Percentiles rank a stretch among this genome's conserved stretches.
phyloP scores from a whole-genome alignment of 2,113 vertebrate genomes.

The Corvus hawaiiensis region DNA sequence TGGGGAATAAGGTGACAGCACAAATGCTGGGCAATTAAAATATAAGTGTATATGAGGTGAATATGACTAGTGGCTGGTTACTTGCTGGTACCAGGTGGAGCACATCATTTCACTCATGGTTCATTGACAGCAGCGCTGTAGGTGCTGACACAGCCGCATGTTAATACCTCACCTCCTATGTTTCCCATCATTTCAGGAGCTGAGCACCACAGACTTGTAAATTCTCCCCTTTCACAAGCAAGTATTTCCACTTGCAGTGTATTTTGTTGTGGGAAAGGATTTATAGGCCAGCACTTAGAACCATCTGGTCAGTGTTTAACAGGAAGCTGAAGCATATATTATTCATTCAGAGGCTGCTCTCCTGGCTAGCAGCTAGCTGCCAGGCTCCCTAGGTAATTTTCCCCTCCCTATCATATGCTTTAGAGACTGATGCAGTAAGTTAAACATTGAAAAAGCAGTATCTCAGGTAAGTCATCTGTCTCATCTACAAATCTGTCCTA shows the following conservation, averaged over 20 bases:
- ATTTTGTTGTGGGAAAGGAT: not conserved
- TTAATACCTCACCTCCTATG: not conserved
- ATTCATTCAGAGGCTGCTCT: not conserved
- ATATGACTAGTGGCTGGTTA: not conserved
- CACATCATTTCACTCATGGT: not conserved
- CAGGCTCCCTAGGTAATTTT: not conserved
- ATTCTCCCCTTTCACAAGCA: not conserved
- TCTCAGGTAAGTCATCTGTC: not conserved
- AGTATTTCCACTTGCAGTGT: not conserved
- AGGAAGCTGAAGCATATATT: not conserved
- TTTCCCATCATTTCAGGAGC: not conserved
- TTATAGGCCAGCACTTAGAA: not conserved
- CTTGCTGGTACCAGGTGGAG: not conserved
- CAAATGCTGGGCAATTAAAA: not conserved
- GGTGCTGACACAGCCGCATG: not conserved
- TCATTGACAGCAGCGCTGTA: not conserved
- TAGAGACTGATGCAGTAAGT: not conserved
- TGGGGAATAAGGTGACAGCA: not conserved
- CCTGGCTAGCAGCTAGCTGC: not conserved
- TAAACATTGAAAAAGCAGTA: not conserved
- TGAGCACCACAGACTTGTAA: not conserved
- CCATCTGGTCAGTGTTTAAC: slow-evolving; percentile 24
- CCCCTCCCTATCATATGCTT: not conserved
- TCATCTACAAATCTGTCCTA: not conserved
- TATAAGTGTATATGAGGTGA: not conserved